A percentile compares a stretch with the other conserved stretches of the same genome.
These are phyloP conservation scores for Peromyscus eremicus DNA, from an alignment of 2,797 vertebrate genomes.

Conservation along the genomic window DNA sequence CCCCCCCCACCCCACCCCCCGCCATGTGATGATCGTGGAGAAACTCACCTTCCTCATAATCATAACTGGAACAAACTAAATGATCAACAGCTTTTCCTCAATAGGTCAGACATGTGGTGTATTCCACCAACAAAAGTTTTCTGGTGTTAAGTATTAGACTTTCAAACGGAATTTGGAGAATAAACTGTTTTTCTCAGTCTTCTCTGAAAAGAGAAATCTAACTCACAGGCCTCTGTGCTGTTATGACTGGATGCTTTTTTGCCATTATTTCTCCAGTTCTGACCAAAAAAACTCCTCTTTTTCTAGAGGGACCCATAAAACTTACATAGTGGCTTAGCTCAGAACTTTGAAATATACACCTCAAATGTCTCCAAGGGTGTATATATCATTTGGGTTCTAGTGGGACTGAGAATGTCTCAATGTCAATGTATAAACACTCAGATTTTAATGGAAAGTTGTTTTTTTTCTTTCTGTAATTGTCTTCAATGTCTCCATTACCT, in stretches of 20 bases:
- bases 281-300: conserved; percentile 70
- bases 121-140: neutral
- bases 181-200: conserved; percentile 40
- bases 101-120: neutral
- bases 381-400: conserved; percentile 43
- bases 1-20: too few species aligned
- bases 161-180: conserved; percentile 60
- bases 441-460: conserved; percentile 62
- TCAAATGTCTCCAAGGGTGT: neutral
- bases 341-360: conserved; percentile 72
- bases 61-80: conserved; percentile 32
- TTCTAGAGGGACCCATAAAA: conserved; percentile 84
- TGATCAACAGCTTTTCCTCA: conserved; percentile 20
- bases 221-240: conserved; percentile 74
- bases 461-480: conserved; percentile 18
- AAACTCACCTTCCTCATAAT: neutral
- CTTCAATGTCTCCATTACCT: conserved; percentile 3
- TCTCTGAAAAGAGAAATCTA: conserved; percentile 81
- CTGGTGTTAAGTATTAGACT: neutral
- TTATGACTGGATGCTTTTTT: conserved; percentile 83
- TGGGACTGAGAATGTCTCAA: neutral
- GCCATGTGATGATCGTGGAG: neutral
- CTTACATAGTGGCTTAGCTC: conserved; percentile 75
- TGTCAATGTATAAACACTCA: conserved; percentile 55
- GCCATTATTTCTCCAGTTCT: conserved; percentile 83